phyloP scores from a whole-genome alignment of 2,113 vertebrate genomes.

The Panthera uncia region DNA sequence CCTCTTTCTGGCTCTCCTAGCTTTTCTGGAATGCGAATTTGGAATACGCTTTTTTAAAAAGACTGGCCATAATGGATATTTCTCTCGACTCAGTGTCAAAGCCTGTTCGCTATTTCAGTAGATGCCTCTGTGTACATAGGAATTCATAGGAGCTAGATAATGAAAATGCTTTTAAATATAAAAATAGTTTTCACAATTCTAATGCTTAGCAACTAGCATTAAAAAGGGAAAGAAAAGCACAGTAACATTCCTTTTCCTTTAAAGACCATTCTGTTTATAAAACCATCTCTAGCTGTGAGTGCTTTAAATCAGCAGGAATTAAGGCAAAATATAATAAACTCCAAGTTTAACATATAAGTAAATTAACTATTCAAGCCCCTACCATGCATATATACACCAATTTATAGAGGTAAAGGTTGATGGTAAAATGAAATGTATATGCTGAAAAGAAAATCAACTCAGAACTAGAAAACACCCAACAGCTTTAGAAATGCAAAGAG shows the following conservation, averaged over 20 bases:
- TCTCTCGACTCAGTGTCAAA: constrained; percentile 13
- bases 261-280: constrained; percentile 47
- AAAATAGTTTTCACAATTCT: constrained; percentile 75
- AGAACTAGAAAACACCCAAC: background rate
- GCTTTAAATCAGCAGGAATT: constrained; percentile 26
- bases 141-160: constrained; percentile 63
- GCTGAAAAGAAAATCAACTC: background rate
- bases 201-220: constrained; percentile 75
- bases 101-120: constrained; percentile 22
- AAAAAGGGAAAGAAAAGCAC: constrained; percentile 43
- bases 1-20: background rate
- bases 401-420: background rate
- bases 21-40: constrained; percentile 24
- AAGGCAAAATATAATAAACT: background rate
- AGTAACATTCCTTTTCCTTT: constrained; percentile 23
- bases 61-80: background rate
- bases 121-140: constrained; percentile 6
- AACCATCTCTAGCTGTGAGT: constrained; percentile 17
- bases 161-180: constrained; percentile 75
- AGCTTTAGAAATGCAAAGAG: background rate
- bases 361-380: constrained; percentile 37
- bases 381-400: background rate
- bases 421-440: background rate
- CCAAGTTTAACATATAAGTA: background rate
- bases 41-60: background rate